Evolutionary conservation across 2,797 vertebrate genomes (phyloP), one percentile per base, ranked within the genome.

Genomic region (Nasua narica): DNA sequence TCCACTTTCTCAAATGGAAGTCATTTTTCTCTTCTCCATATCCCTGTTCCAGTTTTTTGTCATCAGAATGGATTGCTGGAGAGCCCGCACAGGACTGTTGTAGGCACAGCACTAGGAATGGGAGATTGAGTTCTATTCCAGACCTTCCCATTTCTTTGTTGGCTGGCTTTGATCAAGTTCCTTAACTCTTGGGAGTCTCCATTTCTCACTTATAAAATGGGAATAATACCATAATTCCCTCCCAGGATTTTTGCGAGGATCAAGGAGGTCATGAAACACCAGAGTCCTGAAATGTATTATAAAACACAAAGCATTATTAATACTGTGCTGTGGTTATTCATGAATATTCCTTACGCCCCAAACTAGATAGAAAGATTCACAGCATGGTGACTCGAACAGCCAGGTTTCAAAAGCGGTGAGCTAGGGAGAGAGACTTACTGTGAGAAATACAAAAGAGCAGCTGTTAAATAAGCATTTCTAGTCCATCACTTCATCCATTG

Each of bases 181-280:
- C 32, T 87, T 87, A 90, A 84, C 15, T 54, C 23, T 14, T 82
- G 81, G 29, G 32, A 72, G 16, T 50, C 43, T 72, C 23, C 5
- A n/a, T 70, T 85, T 67, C 65, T 94, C 11, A 85, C 23, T 16
- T 86, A 21, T n/a, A 78, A 95, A 96, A 70, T 92, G 37, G 85
- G 29, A 82, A 86, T 67, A 93, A 56, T 67, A 62, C 0, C 29
- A 40, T 62, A 40, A 62, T 86, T 96, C 1, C n/a, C 29, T 87
- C 14, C 13, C 32, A 89, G 52, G 50, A 58, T 70, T 76, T 48
- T 56, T 92, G 9, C 40, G 3, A 82, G 35, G 32, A 70, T 91
- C 72, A 83, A 87, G 69, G 43, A 95, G 10, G 76, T 96, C 19
- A 40, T 78, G 23, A 88, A 76, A 70, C 69, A 76, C 11, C 82